Conservation (phyloP, 2,113 vertebrate species). For the Plotosus lineatus region DNA sequence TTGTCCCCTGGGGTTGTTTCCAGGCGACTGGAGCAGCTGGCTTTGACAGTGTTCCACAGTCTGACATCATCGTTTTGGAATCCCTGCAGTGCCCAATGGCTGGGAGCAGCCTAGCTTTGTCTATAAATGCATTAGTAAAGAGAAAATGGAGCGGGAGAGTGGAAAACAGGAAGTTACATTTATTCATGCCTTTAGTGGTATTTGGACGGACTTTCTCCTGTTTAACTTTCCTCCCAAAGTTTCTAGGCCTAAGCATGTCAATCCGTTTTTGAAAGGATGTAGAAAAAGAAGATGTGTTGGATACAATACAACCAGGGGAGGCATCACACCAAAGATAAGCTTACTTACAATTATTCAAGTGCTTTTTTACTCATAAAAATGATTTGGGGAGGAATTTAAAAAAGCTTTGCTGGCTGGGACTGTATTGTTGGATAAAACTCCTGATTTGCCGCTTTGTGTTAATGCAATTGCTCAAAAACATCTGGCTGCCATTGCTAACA, state of each 20-base stretch:
- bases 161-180: conserved; percentile 20
- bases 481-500: background rate
- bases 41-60: conserved; percentile 60
- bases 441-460: background rate
- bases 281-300: background rate
- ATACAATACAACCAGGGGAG: background rate
- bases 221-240: conserved; percentile 2
- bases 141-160: conserved; percentile 4
- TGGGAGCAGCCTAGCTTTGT: conserved; percentile 53
- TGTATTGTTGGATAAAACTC: background rate
- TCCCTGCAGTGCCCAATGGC: conserved; percentile 42
- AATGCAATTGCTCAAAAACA: background rate
- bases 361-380: background rate
- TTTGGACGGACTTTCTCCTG: background rate
- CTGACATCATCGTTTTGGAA: conserved; percentile 65
- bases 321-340: background rate
- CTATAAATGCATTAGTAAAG: conserved; percentile 30
- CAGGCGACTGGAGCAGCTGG: conserved; percentile 61
- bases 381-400: background rate
- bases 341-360: background rate
- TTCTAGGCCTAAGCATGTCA: background rate
- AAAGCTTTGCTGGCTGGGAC: background rate
- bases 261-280: background rate
- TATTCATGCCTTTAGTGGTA: conserved; percentile 5
- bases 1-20: conserved; percentile 54